A percentile compares a stretch with the other conserved stretches of the same genome.
These are phyloP conservation scores for Craniophora ligustri DNA, from an alignment of 2,888 invertebrate genomes.

Conservation along the genomic window DNA sequence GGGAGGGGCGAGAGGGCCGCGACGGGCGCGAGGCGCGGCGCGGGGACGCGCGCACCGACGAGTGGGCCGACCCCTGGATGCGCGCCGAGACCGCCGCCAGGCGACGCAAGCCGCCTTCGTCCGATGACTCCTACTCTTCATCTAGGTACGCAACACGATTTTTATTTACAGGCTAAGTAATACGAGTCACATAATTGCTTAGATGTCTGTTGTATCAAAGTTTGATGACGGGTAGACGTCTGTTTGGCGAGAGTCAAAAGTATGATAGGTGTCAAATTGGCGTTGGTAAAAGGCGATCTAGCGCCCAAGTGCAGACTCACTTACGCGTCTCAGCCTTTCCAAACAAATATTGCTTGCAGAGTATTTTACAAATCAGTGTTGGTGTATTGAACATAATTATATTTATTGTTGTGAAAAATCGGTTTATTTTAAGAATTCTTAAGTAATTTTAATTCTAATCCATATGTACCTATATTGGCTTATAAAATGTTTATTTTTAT, in stretches of 20 bases:
- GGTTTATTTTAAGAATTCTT: no score
- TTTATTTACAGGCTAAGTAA: neutral
- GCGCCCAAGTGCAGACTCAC: no score
- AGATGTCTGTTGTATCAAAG: neutral
- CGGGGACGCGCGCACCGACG: slow-evolving; percentile 91
- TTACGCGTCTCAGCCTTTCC: no score
- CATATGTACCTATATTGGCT: neutral
- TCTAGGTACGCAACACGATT: slow-evolving; percentile 72
- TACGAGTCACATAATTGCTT: no score
- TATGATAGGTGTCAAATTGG: no score
- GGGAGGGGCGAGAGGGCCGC: slow-evolving; percentile 56
- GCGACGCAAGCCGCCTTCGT: slow-evolving; percentile 76
- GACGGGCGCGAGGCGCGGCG: slow-evolving; percentile 77
- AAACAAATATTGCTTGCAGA: no score
- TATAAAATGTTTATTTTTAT: slow-evolving; percentile 57
- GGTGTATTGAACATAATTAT: no score
- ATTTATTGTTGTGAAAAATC: no score
- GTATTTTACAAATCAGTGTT: no score
- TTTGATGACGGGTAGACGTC: neutral
- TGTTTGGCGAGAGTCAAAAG: neutral
- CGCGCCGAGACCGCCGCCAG: slow-evolving; percentile 88
- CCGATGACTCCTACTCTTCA: slow-evolving; percentile 84
- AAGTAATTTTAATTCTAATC: neutral
- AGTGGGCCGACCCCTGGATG: slow-evolving; percentile 99
- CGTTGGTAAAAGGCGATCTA: no score